phyloP scores from a whole-genome alignment of 2,797 vertebrate species.

The Labeo calbasu region DNA sequence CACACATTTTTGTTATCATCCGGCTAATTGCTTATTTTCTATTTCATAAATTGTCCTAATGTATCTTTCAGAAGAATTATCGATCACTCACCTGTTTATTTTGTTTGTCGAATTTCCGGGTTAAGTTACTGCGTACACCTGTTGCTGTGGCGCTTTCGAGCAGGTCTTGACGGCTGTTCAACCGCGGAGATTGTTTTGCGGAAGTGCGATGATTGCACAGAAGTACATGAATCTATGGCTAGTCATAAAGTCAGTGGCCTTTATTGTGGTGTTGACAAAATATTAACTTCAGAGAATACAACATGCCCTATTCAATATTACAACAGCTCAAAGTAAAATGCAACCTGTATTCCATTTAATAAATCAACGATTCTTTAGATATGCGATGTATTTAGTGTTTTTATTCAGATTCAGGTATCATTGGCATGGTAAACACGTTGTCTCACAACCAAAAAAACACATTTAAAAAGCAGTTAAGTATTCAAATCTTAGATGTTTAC shows the following conservation, averaged over 20 bases:
- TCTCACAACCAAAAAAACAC: too few relatives aligned
- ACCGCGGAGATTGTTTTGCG: neutral
- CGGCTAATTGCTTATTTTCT: neutral
- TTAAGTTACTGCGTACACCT: conserved; percentile 17
- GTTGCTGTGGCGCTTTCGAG: neutral
- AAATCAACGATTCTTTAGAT: neutral
- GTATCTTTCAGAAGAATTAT: conserved; percentile 13
- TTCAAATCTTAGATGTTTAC: too few relatives aligned
- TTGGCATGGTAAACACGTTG: neutral
- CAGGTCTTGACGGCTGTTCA: neutral
- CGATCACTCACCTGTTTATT: conserved; percentile 38
- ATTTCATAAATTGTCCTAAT: neutral
- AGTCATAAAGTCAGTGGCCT: neutral
- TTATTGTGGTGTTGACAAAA: neutral
- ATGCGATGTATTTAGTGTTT: neutral
- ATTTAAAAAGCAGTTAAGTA: too few relatives aligned
- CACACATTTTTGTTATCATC: neutral
- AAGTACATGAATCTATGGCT: neutral
- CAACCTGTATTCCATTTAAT: neutral
- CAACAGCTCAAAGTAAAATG: neutral
- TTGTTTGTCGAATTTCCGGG: conserved; percentile 42
- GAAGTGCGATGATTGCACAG: conserved; percentile 11
- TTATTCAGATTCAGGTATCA: neutral
- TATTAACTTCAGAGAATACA: neutral
- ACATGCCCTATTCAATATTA: neutral